A percentile compares a stretch with the other conserved stretches of the same genome.
Evolutionary conservation across 2,797 vertebrate genomes (phyloP).

Genomic region (Protosalanx chinensis): DNA sequence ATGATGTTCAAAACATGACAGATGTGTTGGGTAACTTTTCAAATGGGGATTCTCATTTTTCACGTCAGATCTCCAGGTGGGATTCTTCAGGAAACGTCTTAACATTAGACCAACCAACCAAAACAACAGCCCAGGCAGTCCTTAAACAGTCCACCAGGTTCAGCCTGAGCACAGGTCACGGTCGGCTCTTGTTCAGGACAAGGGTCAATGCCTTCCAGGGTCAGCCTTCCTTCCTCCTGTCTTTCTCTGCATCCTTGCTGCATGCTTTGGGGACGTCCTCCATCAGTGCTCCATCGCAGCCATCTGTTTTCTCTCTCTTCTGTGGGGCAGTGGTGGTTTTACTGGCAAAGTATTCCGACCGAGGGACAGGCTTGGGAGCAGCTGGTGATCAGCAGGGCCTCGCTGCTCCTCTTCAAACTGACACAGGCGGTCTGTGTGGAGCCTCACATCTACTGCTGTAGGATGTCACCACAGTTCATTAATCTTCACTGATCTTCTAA

Average conservation of each 20-base stretch:
- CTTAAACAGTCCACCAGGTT: slow-evolving; percentile 46
- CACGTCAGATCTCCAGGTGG: slow-evolving; percentile 20
- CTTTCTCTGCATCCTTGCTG: slow-evolving; percentile 25
- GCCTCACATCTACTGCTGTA: slow-evolving; percentile 19
- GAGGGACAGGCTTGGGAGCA: slow-evolving; percentile 57
- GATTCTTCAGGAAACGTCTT: slow-evolving; percentile 31
- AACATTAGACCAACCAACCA: slow-evolving; percentile 12
- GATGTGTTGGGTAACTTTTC: neutral
- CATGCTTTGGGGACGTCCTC: slow-evolving; percentile 7
- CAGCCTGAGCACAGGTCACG: slow-evolving; percentile 26
- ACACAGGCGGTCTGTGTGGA: slow-evolving; percentile 1
- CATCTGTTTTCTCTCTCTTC: slow-evolving; percentile 59
- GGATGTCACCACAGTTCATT: slow-evolving; percentile 42
- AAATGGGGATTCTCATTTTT: slow-evolving; percentile 21
- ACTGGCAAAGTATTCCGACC: slow-evolving; percentile 32
- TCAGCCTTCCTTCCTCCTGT: slow-evolving; percentile 40
- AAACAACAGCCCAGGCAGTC: slow-evolving; percentile 22
- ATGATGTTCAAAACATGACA: neutral
- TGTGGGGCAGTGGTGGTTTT: slow-evolving; percentile 33
- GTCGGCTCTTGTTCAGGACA: slow-evolving; percentile 44
- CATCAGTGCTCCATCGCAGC: slow-evolving; percentile 24
- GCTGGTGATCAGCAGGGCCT: slow-evolving; percentile 61
- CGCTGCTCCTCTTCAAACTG: slow-evolving; percentile 39
- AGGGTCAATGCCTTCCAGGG: slow-evolving; percentile 32
- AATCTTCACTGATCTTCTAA: slow-evolving; percentile 27